Conservation (phyloP, 2,888 invertebrate species). For the Octonoba sinensis region DNA sequence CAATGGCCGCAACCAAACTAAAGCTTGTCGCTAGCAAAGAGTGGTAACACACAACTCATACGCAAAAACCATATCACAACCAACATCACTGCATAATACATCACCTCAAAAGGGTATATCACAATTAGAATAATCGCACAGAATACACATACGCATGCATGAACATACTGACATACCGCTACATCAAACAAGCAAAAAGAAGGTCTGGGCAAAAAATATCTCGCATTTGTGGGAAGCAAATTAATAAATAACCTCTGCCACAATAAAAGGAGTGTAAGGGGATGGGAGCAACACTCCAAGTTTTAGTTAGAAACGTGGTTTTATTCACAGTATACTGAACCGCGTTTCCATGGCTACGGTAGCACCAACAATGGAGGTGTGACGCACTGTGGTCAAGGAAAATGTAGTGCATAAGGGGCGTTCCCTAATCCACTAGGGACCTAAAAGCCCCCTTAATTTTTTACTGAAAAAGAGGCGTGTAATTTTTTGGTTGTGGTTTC, state of each 20-base stretch:
- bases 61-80: no score
- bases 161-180: conserved; percentile 34
- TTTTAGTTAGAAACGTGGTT: conserved; percentile 55
- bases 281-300: conserved; percentile 20
- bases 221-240: conserved; percentile 47
- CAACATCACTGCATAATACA: conserved; percentile 13
- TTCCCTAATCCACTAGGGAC: conserved; percentile 15
- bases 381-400: conserved; percentile 42
- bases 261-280: conserved; percentile 31
- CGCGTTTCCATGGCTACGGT: conserved; percentile 38
- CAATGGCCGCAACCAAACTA: not conserved
- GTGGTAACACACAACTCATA: no score
- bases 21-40: not conserved
- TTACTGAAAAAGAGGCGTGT: not conserved
- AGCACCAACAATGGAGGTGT: conserved; percentile 57
- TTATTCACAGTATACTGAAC: conserved; percentile 62
- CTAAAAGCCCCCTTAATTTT: not conserved
- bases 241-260: conserved; percentile 58
- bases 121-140: conserved; percentile 53
- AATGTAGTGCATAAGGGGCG: conserved; percentile 25
- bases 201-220: not conserved
- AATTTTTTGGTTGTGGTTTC: no score
- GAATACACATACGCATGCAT: conserved; percentile 39
- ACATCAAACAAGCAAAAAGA: conserved; percentile 24
- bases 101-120: conserved; percentile 18